A percentile compares a stretch with the other conserved stretches of the same genome.
Conservation (phyloP, 1,140 invertebrate genomes). For the Trigoniulus corallinus region DNA sequence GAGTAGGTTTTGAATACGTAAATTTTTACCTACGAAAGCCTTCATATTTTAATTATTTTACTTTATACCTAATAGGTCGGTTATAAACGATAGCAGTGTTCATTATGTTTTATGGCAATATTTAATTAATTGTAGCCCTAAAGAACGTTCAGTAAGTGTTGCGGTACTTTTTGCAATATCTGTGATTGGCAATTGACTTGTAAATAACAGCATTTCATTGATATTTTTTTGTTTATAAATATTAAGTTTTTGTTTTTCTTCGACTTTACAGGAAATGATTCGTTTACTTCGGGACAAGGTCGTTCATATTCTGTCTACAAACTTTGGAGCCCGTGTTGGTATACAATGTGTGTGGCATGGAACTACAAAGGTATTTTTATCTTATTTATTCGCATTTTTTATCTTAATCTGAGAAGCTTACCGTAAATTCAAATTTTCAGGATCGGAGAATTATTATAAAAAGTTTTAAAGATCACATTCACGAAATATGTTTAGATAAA, state of each 20-base stretch:
- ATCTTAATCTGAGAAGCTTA: neutral
- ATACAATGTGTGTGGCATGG: constrained; percentile 73
- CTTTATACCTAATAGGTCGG: constrained; percentile 21
- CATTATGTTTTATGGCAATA: constrained; percentile 69
- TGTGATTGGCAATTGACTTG: neutral
- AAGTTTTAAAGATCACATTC: neutral
- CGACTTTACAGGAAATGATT: constrained; percentile 46
- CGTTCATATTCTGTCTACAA: constrained; percentile 61
- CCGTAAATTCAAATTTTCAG: neutral
- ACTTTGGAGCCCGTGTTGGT: constrained; percentile 57
- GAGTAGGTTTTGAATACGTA: neutral
- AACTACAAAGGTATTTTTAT: constrained; percentile 41
- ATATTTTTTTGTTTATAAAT: constrained; percentile 45
- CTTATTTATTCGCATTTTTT: neutral
- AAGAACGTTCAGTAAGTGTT: constrained; percentile 34
- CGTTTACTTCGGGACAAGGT: constrained; percentile 47
- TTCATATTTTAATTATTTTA: neutral
- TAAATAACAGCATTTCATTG: constrained; percentile 42
- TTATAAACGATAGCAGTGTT: constrained; percentile 35
- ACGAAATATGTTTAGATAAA: neutral
- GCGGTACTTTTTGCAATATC: neutral
- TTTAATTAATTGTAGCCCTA: constrained; percentile 45
- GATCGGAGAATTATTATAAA: neutral
- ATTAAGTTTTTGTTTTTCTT: constrained; percentile 61
- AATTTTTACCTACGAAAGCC: neutral